Conservation (phyloP, 2,888 invertebrate genomes). For the Sclerodermus sp. region DNA sequence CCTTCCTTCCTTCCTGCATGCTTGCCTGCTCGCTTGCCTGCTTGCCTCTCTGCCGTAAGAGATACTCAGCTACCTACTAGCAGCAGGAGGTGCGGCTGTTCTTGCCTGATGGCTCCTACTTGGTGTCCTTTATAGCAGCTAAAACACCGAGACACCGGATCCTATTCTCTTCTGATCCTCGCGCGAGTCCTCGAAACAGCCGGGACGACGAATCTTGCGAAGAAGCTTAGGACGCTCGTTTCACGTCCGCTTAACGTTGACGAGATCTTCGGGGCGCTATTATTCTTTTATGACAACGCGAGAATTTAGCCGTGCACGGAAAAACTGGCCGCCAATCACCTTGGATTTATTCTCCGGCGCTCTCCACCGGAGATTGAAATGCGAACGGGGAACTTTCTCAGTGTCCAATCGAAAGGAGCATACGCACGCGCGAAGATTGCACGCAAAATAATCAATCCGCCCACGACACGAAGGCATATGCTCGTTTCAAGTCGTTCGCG, state of each 20-base stretch:
- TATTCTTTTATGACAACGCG: too few relatives aligned
- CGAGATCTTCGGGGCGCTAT: too few relatives aligned
- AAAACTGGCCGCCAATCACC: too few relatives aligned
- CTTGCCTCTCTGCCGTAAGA: conserved; percentile 18
- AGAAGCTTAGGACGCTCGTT: too few relatives aligned
- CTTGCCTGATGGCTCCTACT: conserved; percentile 22
- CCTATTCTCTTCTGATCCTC: conserved; percentile 20
- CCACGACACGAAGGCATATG: conserved; percentile 50
- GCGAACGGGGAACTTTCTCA: too few relatives aligned
- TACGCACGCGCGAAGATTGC: neutral
- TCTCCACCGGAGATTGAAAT: too few relatives aligned
- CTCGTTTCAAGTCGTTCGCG: conserved; percentile 38
- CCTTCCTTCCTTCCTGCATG: too few relatives aligned
- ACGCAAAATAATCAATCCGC: conserved; percentile 46
- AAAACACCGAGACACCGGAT: conserved; percentile 31
- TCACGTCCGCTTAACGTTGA: too few relatives aligned
- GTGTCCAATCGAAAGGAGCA: neutral
- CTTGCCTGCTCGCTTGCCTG: conserved; percentile 33
- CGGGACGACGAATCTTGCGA: too few relatives aligned
- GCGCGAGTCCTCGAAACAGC: too few relatives aligned
- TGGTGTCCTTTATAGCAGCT: conserved; percentile 43
- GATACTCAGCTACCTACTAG: neutral
- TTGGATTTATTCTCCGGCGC: too few relatives aligned
- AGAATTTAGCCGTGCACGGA: too few relatives aligned
- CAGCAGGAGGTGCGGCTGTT: conserved; percentile 7